Percentiles rank a stretch among this genome's conserved stretches.
Conservation (phyloP, 1,140 invertebrate genomes). For the Bombus terrestris region DNA sequence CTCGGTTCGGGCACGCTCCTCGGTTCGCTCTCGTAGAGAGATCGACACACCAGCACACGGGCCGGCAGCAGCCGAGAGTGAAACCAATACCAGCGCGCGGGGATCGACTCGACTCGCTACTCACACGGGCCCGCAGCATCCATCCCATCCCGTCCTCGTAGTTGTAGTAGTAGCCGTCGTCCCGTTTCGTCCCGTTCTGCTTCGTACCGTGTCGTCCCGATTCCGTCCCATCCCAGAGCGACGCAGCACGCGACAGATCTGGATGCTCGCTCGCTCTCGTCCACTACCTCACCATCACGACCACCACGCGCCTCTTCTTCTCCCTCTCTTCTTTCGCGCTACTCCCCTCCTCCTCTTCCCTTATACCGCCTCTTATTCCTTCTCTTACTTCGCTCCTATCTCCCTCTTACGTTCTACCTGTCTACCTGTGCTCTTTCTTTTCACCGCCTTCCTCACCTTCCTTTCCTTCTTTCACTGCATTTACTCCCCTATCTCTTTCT, state of each 20-base stretch:
- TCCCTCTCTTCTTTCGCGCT: constrained; percentile 50
- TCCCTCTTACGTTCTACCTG: constrained; percentile 4
- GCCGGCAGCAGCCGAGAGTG: constrained; percentile 70
- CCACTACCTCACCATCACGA: constrained; percentile 42
- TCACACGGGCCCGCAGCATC: constrained; percentile 69
- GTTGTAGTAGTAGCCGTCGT: constrained; percentile 34
- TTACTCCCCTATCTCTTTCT: too few species aligned
- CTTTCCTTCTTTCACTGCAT: constrained; percentile 6
- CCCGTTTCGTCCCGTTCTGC: constrained; percentile 52
- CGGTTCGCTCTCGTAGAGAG: constrained; percentile 73
- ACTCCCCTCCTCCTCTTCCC: background rate
- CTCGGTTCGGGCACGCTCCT: constrained; percentile 76
- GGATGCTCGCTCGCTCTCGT: constrained; percentile 58
- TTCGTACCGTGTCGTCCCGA: constrained; percentile 57
- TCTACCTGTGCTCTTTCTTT: background rate
- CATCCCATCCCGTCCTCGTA: constrained; percentile 64
- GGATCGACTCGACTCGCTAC: constrained; percentile 67
- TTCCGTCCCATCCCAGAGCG: constrained; percentile 62
- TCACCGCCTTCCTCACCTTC: too few species aligned
- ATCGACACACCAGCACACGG: constrained; percentile 53
- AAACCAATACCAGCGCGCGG: constrained; percentile 70
- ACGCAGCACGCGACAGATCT: constrained; percentile 72
- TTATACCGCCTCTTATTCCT: background rate
- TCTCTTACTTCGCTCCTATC: background rate
- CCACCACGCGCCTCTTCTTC: constrained; percentile 47